Evolutionary conservation across 2,888 invertebrate species (phyloP).

Genomic region (Formica aserva): DNA sequence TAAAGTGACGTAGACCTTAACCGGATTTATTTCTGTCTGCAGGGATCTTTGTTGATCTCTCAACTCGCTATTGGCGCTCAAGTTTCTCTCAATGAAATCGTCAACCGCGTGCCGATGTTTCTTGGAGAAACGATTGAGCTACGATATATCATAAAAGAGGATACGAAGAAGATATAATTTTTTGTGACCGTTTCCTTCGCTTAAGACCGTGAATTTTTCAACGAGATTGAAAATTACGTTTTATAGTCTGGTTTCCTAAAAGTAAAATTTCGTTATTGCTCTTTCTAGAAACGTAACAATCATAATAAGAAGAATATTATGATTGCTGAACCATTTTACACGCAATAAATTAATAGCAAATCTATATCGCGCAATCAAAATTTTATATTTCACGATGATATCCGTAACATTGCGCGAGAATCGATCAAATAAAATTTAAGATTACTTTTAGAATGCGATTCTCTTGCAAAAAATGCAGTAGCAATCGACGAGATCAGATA

Average conservation of each 20-base stretch:
- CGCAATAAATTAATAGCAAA: background rate
- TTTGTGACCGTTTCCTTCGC: background rate
- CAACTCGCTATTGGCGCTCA: slow-evolving; percentile 17
- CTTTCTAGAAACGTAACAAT: background rate
- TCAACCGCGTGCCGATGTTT: background rate
- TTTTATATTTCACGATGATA: background rate
- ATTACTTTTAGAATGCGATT: background rate
- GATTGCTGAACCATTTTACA: background rate
- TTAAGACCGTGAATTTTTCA: background rate
- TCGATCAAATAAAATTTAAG: background rate
- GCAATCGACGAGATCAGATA: slow-evolving; percentile 43
- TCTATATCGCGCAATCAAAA: background rate
- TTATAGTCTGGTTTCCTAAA: background rate
- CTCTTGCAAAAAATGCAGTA: background rate
- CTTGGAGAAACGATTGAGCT: background rate
- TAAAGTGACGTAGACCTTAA: slow-evolving; percentile 30
- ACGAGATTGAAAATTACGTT: background rate
- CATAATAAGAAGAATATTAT: background rate
- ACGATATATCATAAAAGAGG: background rate
- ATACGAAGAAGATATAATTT: background rate
- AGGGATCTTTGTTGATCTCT: slow-evolving; percentile 24
- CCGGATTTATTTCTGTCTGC: slow-evolving; percentile 26
- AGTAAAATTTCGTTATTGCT: background rate
- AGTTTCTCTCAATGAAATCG: slow-evolving; percentile 20
- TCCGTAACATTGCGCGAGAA: background rate